phyloP scores from a whole-genome alignment of 2,888 invertebrate species.

The Mamestra brassicae region DNA sequence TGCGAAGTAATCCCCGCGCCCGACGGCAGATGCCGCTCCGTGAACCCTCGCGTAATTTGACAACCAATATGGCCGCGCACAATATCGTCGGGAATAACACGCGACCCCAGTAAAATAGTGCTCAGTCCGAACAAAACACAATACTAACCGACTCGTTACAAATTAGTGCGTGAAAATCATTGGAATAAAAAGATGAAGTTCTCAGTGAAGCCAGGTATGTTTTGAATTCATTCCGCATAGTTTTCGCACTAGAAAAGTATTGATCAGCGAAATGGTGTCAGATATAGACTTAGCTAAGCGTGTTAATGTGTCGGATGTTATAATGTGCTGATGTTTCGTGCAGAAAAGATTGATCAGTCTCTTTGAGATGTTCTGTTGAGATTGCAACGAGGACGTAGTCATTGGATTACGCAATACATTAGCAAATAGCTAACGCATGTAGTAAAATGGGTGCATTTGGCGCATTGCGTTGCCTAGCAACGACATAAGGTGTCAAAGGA shows the following conservation, averaged over 20 bases:
- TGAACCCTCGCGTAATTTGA: conserved; percentile 69
- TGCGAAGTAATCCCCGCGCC: conserved; percentile 64
- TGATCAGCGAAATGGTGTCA: conserved; percentile 75
- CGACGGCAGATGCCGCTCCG: conserved; percentile 79
- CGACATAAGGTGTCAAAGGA: conserved; percentile 62
- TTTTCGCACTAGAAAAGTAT: conserved; percentile 71
- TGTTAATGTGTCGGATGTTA: conserved; percentile 30
- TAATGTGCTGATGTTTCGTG: conserved; percentile 22
- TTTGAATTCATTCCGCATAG: conserved; percentile 32
- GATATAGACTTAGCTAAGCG: conserved; percentile 49
- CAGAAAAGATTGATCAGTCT: conserved; percentile 20
- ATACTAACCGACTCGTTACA: conserved; percentile 25
- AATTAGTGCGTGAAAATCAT: conserved; percentile 52
- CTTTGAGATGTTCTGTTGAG: conserved; percentile 25
- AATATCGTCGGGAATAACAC: conserved; percentile 70
- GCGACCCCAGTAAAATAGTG: conserved; percentile 72
- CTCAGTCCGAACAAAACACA: conserved; percentile 47
- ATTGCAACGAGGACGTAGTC: conserved; percentile 28
- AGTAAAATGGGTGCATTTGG: conserved; percentile 79
- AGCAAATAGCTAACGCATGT: conserved; percentile 67
- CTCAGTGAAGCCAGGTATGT: conserved; percentile 61
- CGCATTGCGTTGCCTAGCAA: conserved; percentile 87
- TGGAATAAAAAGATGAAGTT: conserved; percentile 58
- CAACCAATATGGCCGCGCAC: conserved; percentile 67
- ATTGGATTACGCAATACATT: conserved; percentile 66